A percentile compares a stretch with the other conserved stretches of the same genome.
Evolutionary conservation across 2,113 vertebrate genomes (phyloP).

Genomic region (Odocoileus virginianus): DNA sequence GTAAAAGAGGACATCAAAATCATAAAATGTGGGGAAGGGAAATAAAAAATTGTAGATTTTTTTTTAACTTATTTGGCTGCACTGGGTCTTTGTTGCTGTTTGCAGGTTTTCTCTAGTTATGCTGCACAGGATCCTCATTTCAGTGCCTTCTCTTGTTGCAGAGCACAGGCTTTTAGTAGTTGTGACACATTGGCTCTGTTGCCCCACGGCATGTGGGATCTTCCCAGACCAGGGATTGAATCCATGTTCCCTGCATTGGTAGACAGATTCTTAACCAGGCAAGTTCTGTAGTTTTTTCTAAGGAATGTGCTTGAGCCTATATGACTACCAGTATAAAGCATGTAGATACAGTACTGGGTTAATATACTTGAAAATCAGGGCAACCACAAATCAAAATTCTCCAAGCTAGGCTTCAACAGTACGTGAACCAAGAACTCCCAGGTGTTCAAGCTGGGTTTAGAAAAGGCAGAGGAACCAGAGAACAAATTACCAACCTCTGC

Average conservation of each 20-base stretch:
- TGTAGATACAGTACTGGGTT: neutral
- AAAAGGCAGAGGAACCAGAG: neutral
- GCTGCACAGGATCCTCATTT: neutral
- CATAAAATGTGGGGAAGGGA: neutral
- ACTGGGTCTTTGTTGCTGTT: neutral
- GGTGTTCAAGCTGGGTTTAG: neutral
- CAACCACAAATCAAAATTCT: neutral
- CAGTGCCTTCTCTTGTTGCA: neutral
- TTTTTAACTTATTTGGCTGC: neutral
- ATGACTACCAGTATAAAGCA: neutral
- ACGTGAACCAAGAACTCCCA: neutral
- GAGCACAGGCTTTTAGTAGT: neutral
- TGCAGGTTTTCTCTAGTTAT: neutral
- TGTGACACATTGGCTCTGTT: neutral
- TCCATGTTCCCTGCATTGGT: neutral
- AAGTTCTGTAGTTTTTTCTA: neutral
- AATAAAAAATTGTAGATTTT: neutral
- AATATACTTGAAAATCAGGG: neutral
- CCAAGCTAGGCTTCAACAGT: neutral
- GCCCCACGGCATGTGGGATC: neutral
- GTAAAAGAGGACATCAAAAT: neutral
- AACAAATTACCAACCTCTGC: neutral
- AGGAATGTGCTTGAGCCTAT: neutral
- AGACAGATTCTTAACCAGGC: neutral
- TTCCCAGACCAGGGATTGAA: neutral